A percentile compares a stretch with the other conserved stretches of the same genome.
Evolutionary conservation across 1,140 invertebrate genomes (phyloP).

Genomic region (Asobara japonica): DNA sequence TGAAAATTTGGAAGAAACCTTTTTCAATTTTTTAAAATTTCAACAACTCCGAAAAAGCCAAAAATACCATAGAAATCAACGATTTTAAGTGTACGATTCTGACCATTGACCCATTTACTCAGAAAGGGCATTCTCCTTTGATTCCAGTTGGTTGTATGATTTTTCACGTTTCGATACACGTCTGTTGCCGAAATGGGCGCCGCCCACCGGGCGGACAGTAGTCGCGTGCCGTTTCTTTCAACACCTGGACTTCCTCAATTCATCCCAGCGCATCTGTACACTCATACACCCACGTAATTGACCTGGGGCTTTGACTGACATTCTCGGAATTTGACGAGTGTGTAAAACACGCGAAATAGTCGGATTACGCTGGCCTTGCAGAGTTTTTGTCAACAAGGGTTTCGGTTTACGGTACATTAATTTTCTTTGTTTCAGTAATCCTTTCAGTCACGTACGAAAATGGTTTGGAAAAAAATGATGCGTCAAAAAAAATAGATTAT

Average conservation of each 20-base stretch:
- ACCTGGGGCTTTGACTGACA: background rate
- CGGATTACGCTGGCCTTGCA: background rate
- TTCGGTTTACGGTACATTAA: background rate
- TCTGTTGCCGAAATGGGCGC: background rate
- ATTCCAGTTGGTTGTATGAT: too few species aligned
- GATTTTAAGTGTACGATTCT: too few species aligned
- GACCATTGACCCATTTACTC: too few species aligned
- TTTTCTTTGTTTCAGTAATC: background rate
- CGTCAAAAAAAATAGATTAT: background rate
- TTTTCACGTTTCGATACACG: background rate
- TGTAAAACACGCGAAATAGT: background rate
- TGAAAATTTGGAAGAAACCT: too few species aligned
- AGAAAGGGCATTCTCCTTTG: too few species aligned
- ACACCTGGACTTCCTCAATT: conserved; percentile 11
- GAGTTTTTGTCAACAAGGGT: background rate
- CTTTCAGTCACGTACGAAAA: background rate
- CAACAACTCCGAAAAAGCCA: too few species aligned
- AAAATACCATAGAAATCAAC: too few species aligned
- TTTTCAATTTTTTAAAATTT: too few species aligned
- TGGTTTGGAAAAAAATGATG: background rate
- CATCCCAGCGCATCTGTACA: conserved; percentile 1
- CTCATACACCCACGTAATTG: conserved; percentile 11
- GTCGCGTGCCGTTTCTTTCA: conserved; percentile 8
- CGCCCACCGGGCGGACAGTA: background rate
- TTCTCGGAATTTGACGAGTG: background rate